Evolutionary conservation across 2,797 vertebrate species (phyloP), one percentile per base, ranked within the genome.

Genomic region (Peromyscus eremicus): DNA sequence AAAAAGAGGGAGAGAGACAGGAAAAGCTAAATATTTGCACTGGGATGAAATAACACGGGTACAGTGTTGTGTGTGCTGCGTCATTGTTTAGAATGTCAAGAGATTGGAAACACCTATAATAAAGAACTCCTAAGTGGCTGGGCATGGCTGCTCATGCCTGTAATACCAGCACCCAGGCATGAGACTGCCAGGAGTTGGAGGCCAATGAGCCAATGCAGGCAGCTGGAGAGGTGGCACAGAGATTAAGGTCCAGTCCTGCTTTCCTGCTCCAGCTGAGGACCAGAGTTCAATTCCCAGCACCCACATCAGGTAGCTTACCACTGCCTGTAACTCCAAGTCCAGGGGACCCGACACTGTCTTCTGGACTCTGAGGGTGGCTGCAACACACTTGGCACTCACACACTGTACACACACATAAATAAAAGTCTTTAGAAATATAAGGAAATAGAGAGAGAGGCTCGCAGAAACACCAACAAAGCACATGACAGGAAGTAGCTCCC

Each of bases 51-150:
- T 73, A 40, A 68, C 46, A 57, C n/a, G 17, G 34, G 19, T 64
- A n/a, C 29, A 75, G 49, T 82, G 46, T 60, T 85, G 76, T 92
- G 25, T 71, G 55, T 60, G 29, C 32, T 70, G 10, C 66, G 19
- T 87, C 23, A 46, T 66, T 93, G n/a, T 89, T 92, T 92, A 27
- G 76, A 95, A 71, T 40, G 73, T 12, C 29, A 27, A 68, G 87
- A 94, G 79, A 82, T 32, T 71, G 13, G 32, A 77, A 96, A 89
- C 14, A 92, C 40, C 21, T 9, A 0, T 57, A 66, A 57, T 49
- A 89, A 86, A 60, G 62, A 91, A 16, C 43, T 9, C 7, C n/a
- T 43, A 79, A 64, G 49, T 37, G 43, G 6, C 40, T 6, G 4
- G 57, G 29, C 19, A 10, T 77, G 57, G 16, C 32, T 23, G 55